Conservation (phyloP, 2,113 vertebrate genomes). For the Cichladusa arquata region DNA sequence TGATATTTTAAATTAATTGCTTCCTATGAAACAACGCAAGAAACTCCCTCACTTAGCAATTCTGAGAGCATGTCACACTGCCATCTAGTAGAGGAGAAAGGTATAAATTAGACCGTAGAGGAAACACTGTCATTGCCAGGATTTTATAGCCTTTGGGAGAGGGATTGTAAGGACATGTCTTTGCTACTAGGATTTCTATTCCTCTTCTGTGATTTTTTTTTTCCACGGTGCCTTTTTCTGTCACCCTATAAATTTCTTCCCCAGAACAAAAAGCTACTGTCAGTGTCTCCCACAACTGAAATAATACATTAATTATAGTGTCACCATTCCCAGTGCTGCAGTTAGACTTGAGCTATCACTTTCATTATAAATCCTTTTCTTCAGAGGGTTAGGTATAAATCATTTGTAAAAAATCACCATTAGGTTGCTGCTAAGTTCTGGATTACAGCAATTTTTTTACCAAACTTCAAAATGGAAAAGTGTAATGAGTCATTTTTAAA, state of each 20-base stretch:
- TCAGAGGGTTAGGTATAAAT: background rate
- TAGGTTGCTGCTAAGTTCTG: background rate
- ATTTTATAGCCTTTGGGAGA: background rate
- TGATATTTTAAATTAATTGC: background rate
- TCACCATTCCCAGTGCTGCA: background rate
- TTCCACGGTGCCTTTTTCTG: background rate
- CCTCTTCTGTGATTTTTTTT: background rate
- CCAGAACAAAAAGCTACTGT: constrained; percentile 40
- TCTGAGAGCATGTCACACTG: constrained; percentile 35
- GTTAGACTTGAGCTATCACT: constrained; percentile 38
- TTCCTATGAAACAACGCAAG: background rate
- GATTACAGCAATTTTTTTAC: background rate
- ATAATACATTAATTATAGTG: constrained; percentile 42
- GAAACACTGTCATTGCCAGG: background rate
- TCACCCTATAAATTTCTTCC: constrained; percentile 44
- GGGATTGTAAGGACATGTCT: constrained; percentile 5
- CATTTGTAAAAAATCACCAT: background rate
- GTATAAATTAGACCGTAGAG: background rate
- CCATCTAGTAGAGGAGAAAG: constrained; percentile 66
- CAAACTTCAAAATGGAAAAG: background rate
- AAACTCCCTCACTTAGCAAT: background rate
- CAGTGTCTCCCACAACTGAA: constrained; percentile 40
- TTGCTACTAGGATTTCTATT: constrained; percentile 12
- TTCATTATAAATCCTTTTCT: constrained; percentile 41
- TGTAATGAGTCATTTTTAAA: constrained; percentile 26